These are phyloP conservation scores for Colistium nudipinnis DNA, from an alignment of 2,113 vertebrate genomes.

Conservation along the genomic window DNA sequence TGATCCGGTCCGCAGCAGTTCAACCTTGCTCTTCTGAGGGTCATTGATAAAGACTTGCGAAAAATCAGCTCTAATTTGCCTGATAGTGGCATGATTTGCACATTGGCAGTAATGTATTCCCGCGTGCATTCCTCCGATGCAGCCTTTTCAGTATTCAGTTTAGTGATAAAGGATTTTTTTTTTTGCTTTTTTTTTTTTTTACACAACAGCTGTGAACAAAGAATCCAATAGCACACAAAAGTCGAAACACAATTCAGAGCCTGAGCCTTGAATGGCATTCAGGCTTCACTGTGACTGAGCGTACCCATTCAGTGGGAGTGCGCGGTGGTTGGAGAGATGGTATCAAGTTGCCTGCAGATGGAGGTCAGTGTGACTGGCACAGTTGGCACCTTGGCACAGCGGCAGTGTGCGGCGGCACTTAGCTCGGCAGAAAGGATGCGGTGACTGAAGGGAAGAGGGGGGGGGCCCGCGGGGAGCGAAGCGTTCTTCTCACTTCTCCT, in stretches of 20 bases:
- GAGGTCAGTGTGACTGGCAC: conserved; percentile 80
- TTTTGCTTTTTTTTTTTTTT: conserved; percentile 65
- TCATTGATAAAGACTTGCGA: conserved; percentile 73
- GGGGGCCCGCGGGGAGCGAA: conserved; percentile 43
- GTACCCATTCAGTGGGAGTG: conserved; percentile 70
- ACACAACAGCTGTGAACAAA: conserved; percentile 80
- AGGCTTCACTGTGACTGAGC: conserved; percentile 75
- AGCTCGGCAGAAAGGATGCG: conserved; percentile 69
- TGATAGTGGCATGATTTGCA: conserved; percentile 71
- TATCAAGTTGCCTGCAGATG: conserved; percentile 80
- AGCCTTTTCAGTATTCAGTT: conserved; percentile 71
- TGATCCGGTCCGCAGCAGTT: conserved; percentile 63
- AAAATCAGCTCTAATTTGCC: conserved; percentile 72
- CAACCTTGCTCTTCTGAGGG: conserved; percentile 64
- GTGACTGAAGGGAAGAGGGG: conserved; percentile 55
- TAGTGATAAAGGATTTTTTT: conserved; percentile 74
- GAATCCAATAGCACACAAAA: conserved; percentile 75
- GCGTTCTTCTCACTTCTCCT: conserved; percentile 76
- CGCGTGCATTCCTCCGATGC: conserved; percentile 74
- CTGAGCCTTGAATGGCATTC: conserved; percentile 78
- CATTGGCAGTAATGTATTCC: conserved; percentile 75
- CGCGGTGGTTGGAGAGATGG: conserved; percentile 70
- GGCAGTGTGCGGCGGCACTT: conserved; percentile 58
- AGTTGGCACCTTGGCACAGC: conserved; percentile 78
- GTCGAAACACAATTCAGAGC: conserved; percentile 77